phyloP scores from a whole-genome alignment of 2,888 invertebrate species.

The Crematogaster levior region DNA sequence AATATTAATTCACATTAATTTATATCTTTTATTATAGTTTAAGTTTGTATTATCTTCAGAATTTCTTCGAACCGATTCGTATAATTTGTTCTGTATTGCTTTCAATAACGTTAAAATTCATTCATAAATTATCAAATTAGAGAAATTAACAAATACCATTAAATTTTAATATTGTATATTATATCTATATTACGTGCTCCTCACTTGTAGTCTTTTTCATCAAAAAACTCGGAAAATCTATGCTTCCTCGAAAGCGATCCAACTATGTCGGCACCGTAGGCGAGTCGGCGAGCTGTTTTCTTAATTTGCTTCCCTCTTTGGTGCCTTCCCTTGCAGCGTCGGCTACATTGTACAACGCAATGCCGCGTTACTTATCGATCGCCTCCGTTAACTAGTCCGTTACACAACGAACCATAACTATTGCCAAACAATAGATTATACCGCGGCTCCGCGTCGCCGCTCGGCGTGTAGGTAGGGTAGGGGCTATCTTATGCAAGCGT shows the following conservation, averaged over 20 bases:
- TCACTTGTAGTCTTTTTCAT: not conserved
- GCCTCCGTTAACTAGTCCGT: slow-evolving; percentile 78
- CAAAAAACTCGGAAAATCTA: not conserved
- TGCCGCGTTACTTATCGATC: slow-evolving; percentile 72
- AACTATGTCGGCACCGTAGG: not conserved
- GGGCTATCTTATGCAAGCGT: slow-evolving; percentile 83
- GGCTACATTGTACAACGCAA: slow-evolving; percentile 50
- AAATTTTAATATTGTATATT: not conserved
- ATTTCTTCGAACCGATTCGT: not conserved
- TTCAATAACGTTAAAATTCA: not conserved
- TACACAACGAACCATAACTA: slow-evolving; percentile 81
- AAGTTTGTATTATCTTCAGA: not conserved
- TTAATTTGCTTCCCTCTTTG: slow-evolving; percentile 22
- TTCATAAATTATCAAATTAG: not conserved
- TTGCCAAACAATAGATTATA: slow-evolving; percentile 84
- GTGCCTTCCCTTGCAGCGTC: slow-evolving; percentile 15
- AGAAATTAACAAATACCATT: not conserved
- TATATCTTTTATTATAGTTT: not conserved
- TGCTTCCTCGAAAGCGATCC: not conserved
- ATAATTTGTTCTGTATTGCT: not conserved
- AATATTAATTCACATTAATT: not conserved
- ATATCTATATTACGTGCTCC: not conserved
- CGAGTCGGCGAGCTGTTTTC: not conserved
- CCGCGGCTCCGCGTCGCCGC: slow-evolving; percentile 73
- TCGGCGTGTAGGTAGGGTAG: slow-evolving; percentile 74